These are phyloP conservation scores for Rutpela maculata DNA, from an alignment of 2,888 invertebrate species.

Conservation along the genomic window DNA sequence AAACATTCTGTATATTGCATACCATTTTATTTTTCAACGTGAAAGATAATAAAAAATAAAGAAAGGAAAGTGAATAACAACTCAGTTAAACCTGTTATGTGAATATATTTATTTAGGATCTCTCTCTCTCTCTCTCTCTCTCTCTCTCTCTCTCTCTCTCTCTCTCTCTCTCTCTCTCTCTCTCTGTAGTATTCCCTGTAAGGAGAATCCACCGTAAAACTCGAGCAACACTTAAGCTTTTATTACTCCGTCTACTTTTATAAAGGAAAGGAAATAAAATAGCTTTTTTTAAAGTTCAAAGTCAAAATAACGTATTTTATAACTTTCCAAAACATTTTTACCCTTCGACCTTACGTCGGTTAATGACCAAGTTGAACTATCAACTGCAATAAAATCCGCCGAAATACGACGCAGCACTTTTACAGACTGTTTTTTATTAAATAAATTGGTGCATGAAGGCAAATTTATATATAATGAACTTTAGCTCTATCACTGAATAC, in stretches of 20 bases:
- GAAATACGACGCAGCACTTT: background rate
- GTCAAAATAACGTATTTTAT: slow-evolving; percentile 19
- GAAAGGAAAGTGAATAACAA: too few species aligned
- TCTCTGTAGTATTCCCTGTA: background rate
- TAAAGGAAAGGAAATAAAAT: slow-evolving; percentile 11
- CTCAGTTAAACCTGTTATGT: background rate
- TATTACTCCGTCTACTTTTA: slow-evolving; percentile 7
- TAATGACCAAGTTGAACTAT: slow-evolving; percentile 3
- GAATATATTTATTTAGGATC: background rate
- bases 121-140: background rate
- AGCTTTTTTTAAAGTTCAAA: slow-evolving; percentile 12
- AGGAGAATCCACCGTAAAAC: slow-evolving; percentile 15
- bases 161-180: background rate
- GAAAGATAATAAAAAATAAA: too few species aligned
- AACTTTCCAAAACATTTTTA: slow-evolving; percentile 10
- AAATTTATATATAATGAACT: too few species aligned
- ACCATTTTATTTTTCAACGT: too few species aligned
- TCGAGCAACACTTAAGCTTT: slow-evolving; percentile 1
- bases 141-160: background rate
- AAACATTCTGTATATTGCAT: too few species aligned
- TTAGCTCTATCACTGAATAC: too few species aligned
- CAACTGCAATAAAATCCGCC: background rate
- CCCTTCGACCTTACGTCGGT: background rate
- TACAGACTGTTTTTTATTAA: background rate
- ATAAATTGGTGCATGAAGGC: background rate